Percentiles rank a stretch among this genome's conserved stretches.
Evolutionary conservation across 1,140 invertebrate genomes (phyloP).

Genomic region (Pseudomyrmex cubaensis): DNA sequence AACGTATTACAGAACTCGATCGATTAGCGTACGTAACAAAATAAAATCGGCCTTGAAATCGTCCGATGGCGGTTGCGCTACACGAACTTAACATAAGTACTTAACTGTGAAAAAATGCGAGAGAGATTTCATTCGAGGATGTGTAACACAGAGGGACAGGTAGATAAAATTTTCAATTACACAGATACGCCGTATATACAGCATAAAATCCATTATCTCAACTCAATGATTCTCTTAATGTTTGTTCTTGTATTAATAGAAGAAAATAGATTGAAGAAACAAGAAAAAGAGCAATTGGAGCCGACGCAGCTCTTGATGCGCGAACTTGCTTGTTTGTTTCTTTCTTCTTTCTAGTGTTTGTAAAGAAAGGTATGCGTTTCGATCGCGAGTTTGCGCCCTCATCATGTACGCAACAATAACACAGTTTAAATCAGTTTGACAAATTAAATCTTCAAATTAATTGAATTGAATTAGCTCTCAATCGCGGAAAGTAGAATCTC

Average conservation of each 20-base stretch:
- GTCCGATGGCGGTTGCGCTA: slow-evolving; percentile 47
- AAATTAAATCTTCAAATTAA: too few relatives aligned
- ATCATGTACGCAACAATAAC: too few relatives aligned
- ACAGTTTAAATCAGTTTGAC: too few relatives aligned
- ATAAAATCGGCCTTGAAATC: slow-evolving; percentile 68
- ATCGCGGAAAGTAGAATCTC: too few relatives aligned
- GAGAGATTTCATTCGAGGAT: background rate
- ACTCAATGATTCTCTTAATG: slow-evolving; percentile 70
- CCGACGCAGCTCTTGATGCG: too few relatives aligned
- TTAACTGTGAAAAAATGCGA: slow-evolving; percentile 56
- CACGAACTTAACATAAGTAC: slow-evolving; percentile 72
- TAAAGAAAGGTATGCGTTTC: too few relatives aligned
- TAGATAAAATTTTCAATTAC: slow-evolving; percentile 60
- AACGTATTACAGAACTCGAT: slow-evolving; percentile 30
- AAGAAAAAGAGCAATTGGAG: too few relatives aligned
- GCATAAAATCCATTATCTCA: slow-evolving; percentile 44
- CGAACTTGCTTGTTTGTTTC: too few relatives aligned
- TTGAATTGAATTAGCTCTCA: too few relatives aligned
- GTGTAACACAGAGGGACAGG: slow-evolving; percentile 36
- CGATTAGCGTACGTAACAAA: slow-evolving; percentile 57
- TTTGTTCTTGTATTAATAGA: slow-evolving; percentile 74
- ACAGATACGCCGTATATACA: slow-evolving; percentile 31
- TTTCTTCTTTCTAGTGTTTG: too few relatives aligned
- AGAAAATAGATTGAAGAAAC: background rate
- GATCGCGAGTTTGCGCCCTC: too few relatives aligned